A percentile compares a stretch with the other conserved stretches of the same genome.
Conservation (phyloP, 92 coral and sea anemone species). For the Zoanthus solanderi region DNA sequence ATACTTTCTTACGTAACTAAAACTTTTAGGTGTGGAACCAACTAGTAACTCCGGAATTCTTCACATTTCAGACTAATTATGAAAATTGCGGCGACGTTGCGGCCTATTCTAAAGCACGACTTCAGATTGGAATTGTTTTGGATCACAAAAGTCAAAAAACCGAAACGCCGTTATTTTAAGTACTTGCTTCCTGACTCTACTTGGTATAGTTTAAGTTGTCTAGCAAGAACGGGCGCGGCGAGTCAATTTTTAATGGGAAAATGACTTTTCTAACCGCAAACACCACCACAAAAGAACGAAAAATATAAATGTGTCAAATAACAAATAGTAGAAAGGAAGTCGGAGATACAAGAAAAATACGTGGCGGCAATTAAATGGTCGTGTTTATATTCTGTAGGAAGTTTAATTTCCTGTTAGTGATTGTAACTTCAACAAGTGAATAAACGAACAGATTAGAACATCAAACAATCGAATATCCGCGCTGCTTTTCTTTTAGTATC, state of each 20-base stretch:
- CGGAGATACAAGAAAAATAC: conserved; percentile 22
- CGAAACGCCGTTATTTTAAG: neutral
- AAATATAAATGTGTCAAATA: conserved; percentile 1
- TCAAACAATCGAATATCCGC: conserved; percentile 1
- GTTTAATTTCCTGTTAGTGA: conserved; percentile 39
- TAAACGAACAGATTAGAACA: conserved; percentile 16
- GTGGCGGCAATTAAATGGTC: conserved; percentile 5
- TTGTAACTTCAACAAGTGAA: conserved; percentile 15
- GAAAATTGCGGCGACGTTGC: neutral
- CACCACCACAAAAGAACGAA: conserved; percentile 11
- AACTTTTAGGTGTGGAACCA: neutral
- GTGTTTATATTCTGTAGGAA: conserved; percentile 36
- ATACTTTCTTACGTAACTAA: neutral
- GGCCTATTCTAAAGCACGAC: neutral
- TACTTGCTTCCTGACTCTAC: conserved; percentile 25
- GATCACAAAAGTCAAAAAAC: neutral
- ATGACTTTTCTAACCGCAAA: conserved; percentile 26
- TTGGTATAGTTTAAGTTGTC: conserved; percentile 14
- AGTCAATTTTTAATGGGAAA: conserved; percentile 6
- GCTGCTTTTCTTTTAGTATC: too few species aligned
- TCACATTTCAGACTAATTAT: neutral
- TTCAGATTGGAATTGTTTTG: neutral
- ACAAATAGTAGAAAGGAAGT: conserved; percentile 6
- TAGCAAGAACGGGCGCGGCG: conserved; percentile 29
- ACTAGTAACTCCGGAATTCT: neutral